phyloP scores from a whole-genome alignment of 2,113 vertebrate genomes.

The Leiothrix lutea region DNA sequence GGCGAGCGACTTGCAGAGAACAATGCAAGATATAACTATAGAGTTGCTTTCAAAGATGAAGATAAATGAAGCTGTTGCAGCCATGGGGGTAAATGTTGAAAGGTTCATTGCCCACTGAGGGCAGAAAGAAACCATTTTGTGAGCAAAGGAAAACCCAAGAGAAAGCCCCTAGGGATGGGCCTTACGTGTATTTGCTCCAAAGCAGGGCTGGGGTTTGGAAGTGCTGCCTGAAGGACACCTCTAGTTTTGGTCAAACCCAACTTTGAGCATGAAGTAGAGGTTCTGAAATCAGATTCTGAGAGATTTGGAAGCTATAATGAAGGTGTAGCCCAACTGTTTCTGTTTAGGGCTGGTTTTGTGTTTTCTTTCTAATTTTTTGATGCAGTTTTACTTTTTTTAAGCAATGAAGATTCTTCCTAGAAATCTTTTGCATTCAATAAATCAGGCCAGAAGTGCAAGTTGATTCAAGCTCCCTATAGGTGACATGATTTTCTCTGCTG shows the following conservation, averaged over 20 bases:
- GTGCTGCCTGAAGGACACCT: background rate
- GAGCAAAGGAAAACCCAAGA: background rate
- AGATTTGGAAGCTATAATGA: background rate
- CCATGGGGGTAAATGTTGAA: conserved; percentile 25
- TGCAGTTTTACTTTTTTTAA: background rate
- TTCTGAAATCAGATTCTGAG: background rate
- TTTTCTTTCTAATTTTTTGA: background rate
- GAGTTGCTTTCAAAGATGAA: conserved; percentile 56
- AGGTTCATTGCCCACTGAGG: conserved; percentile 26
- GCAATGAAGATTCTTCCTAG: background rate
- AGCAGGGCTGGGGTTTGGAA: background rate
- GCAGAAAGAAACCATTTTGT: background rate
- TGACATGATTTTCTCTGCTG: background rate
- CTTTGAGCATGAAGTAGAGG: background rate
- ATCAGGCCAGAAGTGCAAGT: background rate
- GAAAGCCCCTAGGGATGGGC: background rate
- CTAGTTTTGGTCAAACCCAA: background rate
- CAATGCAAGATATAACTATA: conserved; percentile 76
- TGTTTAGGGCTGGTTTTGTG: background rate
- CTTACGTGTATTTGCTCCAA: background rate
- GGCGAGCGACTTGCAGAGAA: conserved; percentile 58
- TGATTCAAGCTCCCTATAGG: background rate
- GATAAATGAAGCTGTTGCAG: conserved; percentile 57
- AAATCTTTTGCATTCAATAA: background rate
- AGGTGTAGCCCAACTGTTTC: background rate